Percentiles rank a stretch among this genome's conserved stretches.
Evolutionary conservation across 1,140 invertebrate species (phyloP).

Genomic region (Dinothrombium tinctorium): DNA sequence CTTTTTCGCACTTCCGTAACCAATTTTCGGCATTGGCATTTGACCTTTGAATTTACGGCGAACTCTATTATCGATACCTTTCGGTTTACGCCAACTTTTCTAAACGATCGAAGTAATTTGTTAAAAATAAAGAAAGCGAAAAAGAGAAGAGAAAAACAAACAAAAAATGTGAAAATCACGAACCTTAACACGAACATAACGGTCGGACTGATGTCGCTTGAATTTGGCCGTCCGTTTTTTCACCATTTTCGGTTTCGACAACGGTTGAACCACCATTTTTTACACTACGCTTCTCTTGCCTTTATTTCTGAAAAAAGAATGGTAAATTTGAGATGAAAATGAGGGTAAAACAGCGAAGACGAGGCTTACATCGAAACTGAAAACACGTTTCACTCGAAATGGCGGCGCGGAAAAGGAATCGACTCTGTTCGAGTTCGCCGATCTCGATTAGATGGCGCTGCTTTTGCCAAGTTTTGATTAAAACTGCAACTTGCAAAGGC

Average conservation of each 20-base stretch:
- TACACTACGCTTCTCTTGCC: too few relatives aligned
- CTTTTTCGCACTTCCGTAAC: conserved; percentile 85
- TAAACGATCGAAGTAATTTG: conserved; percentile 19
- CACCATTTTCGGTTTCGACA: conserved; percentile 62
- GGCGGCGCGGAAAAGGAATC: too few relatives aligned
- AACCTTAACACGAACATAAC: conserved; percentile 84
- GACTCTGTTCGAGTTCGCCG: too few relatives aligned
- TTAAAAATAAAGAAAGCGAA: not conserved
- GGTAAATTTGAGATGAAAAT: too few relatives aligned
- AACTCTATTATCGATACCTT: conserved; percentile 99
- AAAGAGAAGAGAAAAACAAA: not conserved
- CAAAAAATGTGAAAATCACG: conserved; percentile 14
- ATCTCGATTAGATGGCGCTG: too few relatives aligned
- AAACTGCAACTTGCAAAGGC: too few relatives aligned
- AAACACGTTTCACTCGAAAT: too few relatives aligned
- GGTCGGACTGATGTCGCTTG: conserved; percentile 83
- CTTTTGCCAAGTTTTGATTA: too few relatives aligned
- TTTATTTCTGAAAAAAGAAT: not conserved
- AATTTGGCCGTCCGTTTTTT: conserved; percentile 94
- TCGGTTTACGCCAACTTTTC: conserved; percentile 72
- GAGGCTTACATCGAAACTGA: too few relatives aligned
- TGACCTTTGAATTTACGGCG: conserved; percentile 95
- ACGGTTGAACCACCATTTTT: conserved; percentile 60
- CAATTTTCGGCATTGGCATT: conserved; percentile 94
- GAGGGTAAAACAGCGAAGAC: conserved; percentile 1